A percentile compares a stretch with the other conserved stretches of the same genome.
These are phyloP conservation scores for Spisula solida DNA, from an alignment of 2,888 invertebrate genomes.

Conservation along the genomic window DNA sequence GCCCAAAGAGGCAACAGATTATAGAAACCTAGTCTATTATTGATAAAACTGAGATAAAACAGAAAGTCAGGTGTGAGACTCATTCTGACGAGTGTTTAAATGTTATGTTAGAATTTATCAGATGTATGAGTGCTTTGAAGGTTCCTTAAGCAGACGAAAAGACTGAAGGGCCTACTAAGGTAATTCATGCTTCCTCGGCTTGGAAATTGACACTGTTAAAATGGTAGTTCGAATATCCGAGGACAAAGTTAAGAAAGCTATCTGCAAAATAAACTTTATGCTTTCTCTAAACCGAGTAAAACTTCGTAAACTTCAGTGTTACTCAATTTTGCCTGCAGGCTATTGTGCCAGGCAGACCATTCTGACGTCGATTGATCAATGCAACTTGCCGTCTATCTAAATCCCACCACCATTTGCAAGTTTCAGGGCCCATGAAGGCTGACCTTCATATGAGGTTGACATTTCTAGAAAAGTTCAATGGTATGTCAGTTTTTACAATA, in stretches of 20 bases:
- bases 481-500: too few species aligned
- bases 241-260: not conserved
- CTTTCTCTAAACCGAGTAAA: not conserved
- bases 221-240: not conserved
- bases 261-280: not conserved
- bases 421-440: not conserved
- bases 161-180: not conserved
- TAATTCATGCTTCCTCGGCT: not conserved
- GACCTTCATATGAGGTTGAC: not conserved
- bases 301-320: too few species aligned
- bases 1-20: too few species aligned
- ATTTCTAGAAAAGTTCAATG: slow-evolving; percentile 60
- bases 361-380: not conserved
- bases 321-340: not conserved
- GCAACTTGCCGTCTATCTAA: not conserved
- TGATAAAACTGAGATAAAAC: too few species aligned
- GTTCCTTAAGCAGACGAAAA: not conserved
- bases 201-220: not conserved
- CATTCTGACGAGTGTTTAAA: not conserved
- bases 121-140: not conserved
- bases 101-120: not conserved
- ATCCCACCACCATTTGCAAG: not conserved
- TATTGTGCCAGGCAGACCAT: not conserved
- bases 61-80: too few species aligned
- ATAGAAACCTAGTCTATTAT: too few species aligned